A percentile compares a stretch with the other conserved stretches of the same genome.
phyloP scores from a whole-genome alignment of 2,888 invertebrate species.

The Polia nebulosa region DNA sequence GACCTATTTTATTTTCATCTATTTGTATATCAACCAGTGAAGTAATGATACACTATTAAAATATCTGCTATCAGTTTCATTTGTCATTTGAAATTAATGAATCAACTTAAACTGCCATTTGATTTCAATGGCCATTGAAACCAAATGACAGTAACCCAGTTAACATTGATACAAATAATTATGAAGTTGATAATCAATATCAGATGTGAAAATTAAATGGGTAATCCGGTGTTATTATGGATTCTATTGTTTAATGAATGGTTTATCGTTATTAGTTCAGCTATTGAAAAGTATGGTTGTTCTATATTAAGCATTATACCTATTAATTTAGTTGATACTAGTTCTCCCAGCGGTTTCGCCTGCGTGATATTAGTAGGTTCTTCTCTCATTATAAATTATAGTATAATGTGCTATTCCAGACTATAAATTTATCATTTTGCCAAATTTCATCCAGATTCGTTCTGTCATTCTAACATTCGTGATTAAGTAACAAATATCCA shows the following conservation, averaged over 20 bases:
- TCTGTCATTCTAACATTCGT: too few species aligned
- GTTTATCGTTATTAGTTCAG: neutral
- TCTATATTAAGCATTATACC: too few species aligned
- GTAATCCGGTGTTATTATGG: neutral
- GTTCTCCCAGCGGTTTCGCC: too few species aligned
- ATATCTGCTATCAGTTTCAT: neutral
- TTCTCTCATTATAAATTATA: too few species aligned
- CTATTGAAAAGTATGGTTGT: neutral
- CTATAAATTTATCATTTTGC: too few species aligned
- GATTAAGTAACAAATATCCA: too few species aligned
- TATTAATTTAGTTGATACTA: too few species aligned
- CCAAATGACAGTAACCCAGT: slow-evolving; percentile 4
- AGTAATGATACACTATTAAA: neutral
- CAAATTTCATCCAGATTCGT: too few species aligned
- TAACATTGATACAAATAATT: slow-evolving; percentile 18
- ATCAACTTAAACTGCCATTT: neutral
- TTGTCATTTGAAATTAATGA: slow-evolving; percentile 12
- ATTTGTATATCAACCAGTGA: neutral
- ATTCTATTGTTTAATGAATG: neutral
- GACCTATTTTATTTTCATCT: too few species aligned
- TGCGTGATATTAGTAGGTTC: too few species aligned
- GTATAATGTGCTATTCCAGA: too few species aligned
- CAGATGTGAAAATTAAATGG: slow-evolving; percentile 12
- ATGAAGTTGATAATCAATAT: slow-evolving; percentile 6
- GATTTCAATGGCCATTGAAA: slow-evolving; percentile 7